phyloP scores from a whole-genome alignment of 2,797 vertebrate species.

The Amazona ochrocephala region DNA sequence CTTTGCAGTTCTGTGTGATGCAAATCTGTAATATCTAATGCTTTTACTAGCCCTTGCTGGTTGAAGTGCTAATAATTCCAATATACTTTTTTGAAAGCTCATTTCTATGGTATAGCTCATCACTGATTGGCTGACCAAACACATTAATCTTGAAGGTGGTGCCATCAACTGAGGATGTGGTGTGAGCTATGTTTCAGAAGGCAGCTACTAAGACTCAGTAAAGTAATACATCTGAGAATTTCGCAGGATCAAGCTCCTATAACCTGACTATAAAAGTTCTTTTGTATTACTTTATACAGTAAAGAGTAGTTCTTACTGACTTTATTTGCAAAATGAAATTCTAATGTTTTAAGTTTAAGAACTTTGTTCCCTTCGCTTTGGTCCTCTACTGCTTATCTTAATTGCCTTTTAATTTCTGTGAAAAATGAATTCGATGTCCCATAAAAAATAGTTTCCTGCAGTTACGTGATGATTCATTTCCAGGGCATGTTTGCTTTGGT shows the following conservation, averaged over 20 bases:
- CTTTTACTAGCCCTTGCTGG: not conserved
- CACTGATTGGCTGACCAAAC: not conserved
- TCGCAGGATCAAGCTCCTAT: not conserved
- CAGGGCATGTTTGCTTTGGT: not conserved
- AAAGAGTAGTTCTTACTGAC: not conserved
- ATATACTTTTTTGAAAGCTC: not conserved
- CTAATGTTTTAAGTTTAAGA: not conserved
- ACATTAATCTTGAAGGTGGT: not conserved
- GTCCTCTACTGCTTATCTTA: not conserved
- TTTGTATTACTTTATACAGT: not conserved
- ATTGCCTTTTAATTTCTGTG: not conserved
- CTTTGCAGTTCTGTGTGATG: not conserved
- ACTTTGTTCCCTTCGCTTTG: not conserved
- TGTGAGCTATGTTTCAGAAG: not conserved
- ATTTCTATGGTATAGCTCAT: not conserved
- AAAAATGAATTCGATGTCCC: not conserved
- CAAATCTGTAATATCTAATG: not conserved
- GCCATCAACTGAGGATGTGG: not conserved
- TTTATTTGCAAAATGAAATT: not conserved
- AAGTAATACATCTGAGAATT: not conserved
- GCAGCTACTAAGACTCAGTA: not conserved
- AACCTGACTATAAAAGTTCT: not conserved
- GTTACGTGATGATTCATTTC: not conserved
- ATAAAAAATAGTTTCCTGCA: not conserved
- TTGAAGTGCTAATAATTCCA: not conserved